Evolutionary conservation across 2,797 vertebrate species (phyloP), one percentile per base, ranked within the genome.

Genomic region (Esox lucius): DNA sequence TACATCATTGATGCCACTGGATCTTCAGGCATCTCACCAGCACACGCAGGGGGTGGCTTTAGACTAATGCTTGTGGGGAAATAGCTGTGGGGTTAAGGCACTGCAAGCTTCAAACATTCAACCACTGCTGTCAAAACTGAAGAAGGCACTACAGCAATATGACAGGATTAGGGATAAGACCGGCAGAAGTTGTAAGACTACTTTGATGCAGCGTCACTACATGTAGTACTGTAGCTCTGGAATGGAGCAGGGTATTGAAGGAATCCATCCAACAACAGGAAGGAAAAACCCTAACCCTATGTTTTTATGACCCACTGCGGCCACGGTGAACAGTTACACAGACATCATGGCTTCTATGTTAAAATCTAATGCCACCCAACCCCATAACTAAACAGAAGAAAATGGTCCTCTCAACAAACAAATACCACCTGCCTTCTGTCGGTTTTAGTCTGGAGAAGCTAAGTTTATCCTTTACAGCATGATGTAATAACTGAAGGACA

Each of bases 151-250:
- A 65, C 33, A 79, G 75, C 73, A 61, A 66, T 66, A 72, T 71
- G 81, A 81, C 83, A 81, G 83, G 83, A 81, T 82, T 85, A 85
- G 69, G 76, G 73, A 85, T 83, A 81, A 85, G 76, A 51, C 68
- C 76, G 69, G 46, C 56, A 75, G 68, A 78, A 78, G 68, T 74
- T 75, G 61, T 76, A 72, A 80, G 72, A 73, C 80, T 53, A 31
- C 70, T 69, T 81, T 81, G 82, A 72, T 76, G 80, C 74, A 62
- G 42, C 53, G 49, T 75, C 75, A 77, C 81, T 76, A 83, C 78
- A 80, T 70, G 70, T 68, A 56, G n/a, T n/a, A n/a, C n/a, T n/a
- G 26, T 35, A 35, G 70, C 71, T 81, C 42, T 81, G 35, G 6
- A 1, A 28, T 59, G 19, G 16, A 46, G 46, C 12, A 68, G 69